Base-by-base conservation (phyloP, 2,888 invertebrate species). In the Athrips mouffetella region DNA sequence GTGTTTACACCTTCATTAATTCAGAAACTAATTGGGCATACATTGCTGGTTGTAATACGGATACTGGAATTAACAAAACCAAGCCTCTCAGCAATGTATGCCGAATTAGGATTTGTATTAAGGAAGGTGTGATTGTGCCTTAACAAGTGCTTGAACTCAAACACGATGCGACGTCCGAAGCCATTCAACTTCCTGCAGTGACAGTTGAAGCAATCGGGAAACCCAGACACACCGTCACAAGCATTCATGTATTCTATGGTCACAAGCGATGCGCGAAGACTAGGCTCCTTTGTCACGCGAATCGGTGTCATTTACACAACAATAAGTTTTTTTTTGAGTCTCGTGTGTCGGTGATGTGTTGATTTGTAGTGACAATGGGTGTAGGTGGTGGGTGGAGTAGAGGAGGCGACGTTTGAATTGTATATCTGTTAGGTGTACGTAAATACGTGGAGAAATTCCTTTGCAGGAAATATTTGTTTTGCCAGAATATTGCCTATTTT, bases 221-320 rank as follows among this genome's bases (percentile, higher is more conserved):
- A 10, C 27, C 8, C 27, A 27, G n/a, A 23, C 23, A 7, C 7
- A 23, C 4, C 7, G 27, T n/a, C 27, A n/a, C 3, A 2, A 27
- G 27, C n/a, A 8, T 8, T 8, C 27, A 27, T 27, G 7, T 27
- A 2, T 10, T 27, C 27, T 27, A 10, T 2, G n/a, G 8, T 2
- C 27, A 27, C 27, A n/a, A 10, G 10, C n/a, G 10, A n/a, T 10
- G 27, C 7, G 10, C 10, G 18, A 37, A 21, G 37, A 37, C 37
- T 10, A n/a, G n/a, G n/a, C n/a, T n/a, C n/a, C 37, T 37, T 21
- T 37, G 37, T 37, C 37, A 37, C 21, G 37, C 37, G 37, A 11
- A 37, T 37, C 21, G 21, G 37, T 37, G 37, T n/a, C 37, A 37
- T 37, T 21, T 37, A 20, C 21, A 37, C 37, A 37, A 37, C 37